phyloP scores from a whole-genome alignment of 2,888 invertebrate genomes.

The Scaptomyza polygonia region DNA sequence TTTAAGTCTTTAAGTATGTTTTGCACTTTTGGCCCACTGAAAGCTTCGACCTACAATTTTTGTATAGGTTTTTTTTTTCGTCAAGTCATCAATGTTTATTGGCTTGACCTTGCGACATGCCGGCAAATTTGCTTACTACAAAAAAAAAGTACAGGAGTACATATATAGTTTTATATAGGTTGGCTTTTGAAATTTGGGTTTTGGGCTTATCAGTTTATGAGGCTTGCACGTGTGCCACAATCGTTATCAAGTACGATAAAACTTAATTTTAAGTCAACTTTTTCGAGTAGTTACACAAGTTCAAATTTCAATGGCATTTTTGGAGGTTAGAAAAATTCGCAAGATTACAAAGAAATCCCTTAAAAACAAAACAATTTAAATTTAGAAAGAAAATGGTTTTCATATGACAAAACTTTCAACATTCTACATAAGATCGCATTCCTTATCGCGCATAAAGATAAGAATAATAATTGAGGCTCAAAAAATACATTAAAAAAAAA shows the following conservation, averaged over 20 bases:
- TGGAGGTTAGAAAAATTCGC: neutral
- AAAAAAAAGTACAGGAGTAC: neutral
- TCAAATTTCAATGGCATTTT: neutral
- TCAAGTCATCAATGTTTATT: slow-evolving; percentile 77
- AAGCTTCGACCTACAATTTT: slow-evolving; percentile 57
- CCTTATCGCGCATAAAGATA: slow-evolving; percentile 15
- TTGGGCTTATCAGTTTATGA: slow-evolving; percentile 34
- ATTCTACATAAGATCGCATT: slow-evolving; percentile 8
- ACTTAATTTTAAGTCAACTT: no score
- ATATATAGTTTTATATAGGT: neutral
- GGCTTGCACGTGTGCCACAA: neutral
- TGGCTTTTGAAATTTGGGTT: slow-evolving; percentile 25
- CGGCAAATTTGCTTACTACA: slow-evolving; percentile 31
- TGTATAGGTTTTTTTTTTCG: slow-evolving; percentile 64
- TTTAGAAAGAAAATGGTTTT: neutral
- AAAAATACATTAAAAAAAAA: slow-evolving; percentile 1
- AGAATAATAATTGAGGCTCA: slow-evolving; percentile 13
- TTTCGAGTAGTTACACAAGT: no score
- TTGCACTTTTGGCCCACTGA: slow-evolving; percentile 21
- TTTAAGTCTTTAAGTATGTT: neutral
- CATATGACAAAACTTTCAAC: neutral
- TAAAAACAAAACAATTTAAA: no score
- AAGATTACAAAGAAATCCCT: neutral
- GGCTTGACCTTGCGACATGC: slow-evolving; percentile 70
- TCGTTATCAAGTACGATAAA: neutral